Evolutionary conservation across 2,113 vertebrate species (phyloP).

Genomic region (Anseranas semipalmata): DNA sequence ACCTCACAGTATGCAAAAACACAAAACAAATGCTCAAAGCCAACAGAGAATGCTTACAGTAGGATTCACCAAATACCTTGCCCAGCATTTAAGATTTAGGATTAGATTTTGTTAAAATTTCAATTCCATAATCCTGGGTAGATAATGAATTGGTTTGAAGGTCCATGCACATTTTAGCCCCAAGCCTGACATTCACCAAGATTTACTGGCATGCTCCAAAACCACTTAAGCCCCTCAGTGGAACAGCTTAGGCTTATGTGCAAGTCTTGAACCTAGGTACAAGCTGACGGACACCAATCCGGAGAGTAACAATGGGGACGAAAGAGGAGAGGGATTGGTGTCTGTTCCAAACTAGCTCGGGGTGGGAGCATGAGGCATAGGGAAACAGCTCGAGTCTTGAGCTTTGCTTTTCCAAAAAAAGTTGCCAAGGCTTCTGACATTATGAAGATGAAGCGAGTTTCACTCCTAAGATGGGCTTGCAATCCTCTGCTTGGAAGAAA

Average conservation of each 20-base stretch:
- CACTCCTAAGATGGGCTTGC: slow-evolving; percentile 32
- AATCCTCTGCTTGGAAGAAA: slow-evolving; percentile 10
- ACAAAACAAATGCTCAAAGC: neutral
- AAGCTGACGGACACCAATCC: neutral
- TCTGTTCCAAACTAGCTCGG: neutral
- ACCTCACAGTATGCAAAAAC: neutral
- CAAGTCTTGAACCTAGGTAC: neutral
- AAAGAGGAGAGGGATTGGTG: neutral
- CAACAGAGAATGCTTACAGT: neutral
- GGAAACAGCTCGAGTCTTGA: neutral
- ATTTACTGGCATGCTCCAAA: neutral
- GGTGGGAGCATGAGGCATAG: neutral
- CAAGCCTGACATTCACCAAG: neutral
- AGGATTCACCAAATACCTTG: neutral
- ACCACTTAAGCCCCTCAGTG: neutral
- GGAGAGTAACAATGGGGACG: neutral
- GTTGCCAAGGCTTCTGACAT: slow-evolving; percentile 39
- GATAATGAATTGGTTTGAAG: neutral
- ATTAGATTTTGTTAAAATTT: neutral
- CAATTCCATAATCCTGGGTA: neutral
- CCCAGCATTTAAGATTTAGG: neutral
- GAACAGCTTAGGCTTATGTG: neutral
- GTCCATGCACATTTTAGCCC: neutral
- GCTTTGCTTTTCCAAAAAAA: slow-evolving; percentile 38
- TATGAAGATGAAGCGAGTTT: slow-evolving; percentile 19